phyloP scores from a whole-genome alignment of 2,113 vertebrate species.

The Hippotragus niger region DNA sequence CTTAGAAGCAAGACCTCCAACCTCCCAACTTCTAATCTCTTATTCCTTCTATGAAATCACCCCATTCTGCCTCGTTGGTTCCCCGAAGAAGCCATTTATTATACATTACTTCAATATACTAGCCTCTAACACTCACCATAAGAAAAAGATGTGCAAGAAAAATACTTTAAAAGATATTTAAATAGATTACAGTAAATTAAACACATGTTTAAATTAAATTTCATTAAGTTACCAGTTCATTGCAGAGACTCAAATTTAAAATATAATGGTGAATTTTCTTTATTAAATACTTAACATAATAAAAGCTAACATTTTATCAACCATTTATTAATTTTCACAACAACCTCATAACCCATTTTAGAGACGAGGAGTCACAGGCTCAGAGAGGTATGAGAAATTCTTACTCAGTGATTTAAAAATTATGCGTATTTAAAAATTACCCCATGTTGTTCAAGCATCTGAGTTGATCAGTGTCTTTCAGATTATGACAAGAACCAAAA shows the following conservation, averaged over 20 bases:
- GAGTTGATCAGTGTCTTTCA: background rate
- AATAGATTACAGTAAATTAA: background rate
- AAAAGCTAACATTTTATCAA: constrained; percentile 12
- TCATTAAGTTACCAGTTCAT: background rate
- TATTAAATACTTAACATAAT: background rate
- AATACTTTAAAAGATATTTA: background rate
- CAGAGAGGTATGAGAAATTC: background rate
- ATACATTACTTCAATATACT: background rate
- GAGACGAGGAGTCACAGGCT: background rate
- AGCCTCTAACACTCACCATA: background rate
- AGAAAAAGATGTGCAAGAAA: constrained; percentile 13
- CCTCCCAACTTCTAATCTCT: background rate
- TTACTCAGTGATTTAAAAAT: background rate
- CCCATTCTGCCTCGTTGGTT: background rate
- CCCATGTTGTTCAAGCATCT: background rate
- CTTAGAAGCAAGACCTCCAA: background rate
- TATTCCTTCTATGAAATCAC: background rate
- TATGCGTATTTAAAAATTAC: background rate
- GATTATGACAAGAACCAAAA: background rate
- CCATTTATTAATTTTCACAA: background rate
- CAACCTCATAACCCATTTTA: background rate
- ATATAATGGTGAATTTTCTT: constrained; percentile 3
- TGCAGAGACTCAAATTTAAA: constrained; percentile 18
- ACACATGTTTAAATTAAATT: background rate
- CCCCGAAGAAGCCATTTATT: background rate